Evolutionary conservation across 2,797 vertebrate genomes (phyloP).

Genomic region (Manis pentadactyla): DNA sequence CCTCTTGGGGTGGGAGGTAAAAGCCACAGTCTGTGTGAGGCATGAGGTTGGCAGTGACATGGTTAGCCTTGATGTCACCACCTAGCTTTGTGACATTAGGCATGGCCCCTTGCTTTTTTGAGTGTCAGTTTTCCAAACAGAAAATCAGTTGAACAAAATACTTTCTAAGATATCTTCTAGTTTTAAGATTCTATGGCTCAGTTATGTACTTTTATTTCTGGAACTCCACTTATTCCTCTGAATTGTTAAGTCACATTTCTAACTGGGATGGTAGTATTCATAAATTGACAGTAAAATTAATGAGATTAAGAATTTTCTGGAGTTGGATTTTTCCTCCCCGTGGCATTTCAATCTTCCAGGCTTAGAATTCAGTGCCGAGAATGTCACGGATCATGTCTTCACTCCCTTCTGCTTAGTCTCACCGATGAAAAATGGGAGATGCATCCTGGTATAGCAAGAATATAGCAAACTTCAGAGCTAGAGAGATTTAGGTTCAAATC

Average conservation of each 20-base stretch:
- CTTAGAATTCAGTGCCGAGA: neutral
- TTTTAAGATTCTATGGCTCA: neutral
- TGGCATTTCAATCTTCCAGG: neutral
- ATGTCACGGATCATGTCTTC: neutral
- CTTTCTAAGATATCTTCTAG: neutral
- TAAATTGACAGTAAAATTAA: neutral
- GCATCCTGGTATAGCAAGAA: neutral
- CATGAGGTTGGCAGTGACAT: neutral
- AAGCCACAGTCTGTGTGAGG: neutral
- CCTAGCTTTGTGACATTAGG: neutral
- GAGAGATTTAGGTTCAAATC: conserved; percentile 15
- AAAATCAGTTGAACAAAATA: conserved; percentile 16
- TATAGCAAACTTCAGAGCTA: neutral
- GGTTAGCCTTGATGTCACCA: neutral
- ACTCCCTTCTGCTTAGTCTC: neutral
- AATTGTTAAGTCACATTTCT: neutral
- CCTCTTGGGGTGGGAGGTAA: neutral
- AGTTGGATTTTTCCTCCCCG: neutral
- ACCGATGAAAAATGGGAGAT: neutral
- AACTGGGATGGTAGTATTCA: neutral
- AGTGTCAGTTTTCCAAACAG: conserved; percentile 28
- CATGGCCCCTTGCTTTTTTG: neutral
- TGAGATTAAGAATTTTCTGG: neutral
- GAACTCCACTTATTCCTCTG: neutral
- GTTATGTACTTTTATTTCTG: neutral